phyloP scores from a whole-genome alignment of 2,113 vertebrate genomes.

The Coreoperca whiteheadi region DNA sequence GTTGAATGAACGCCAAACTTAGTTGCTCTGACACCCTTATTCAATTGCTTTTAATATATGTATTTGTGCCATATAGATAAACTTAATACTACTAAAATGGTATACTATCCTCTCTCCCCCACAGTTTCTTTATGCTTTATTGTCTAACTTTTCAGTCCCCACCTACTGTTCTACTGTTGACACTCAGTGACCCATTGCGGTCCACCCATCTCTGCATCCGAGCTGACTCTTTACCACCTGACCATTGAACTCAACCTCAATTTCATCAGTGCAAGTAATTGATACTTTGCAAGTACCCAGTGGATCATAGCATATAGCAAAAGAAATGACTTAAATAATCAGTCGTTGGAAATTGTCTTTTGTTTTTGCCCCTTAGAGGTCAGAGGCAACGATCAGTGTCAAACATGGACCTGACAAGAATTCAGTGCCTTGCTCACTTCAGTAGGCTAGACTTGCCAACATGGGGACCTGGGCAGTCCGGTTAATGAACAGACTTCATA shows the following conservation, averaged over 20 bases:
- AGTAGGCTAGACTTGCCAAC: background rate
- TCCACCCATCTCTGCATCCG: slow-evolving; percentile 20
- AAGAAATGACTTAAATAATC: slow-evolving; percentile 12
- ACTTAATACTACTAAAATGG: background rate
- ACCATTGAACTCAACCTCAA: slow-evolving; percentile 26
- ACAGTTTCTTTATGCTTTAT: background rate
- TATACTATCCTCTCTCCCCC: background rate
- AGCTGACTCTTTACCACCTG: slow-evolving; percentile 20
- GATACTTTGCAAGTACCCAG: slow-evolving; percentile 30
- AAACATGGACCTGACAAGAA: background rate
- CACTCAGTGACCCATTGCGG: slow-evolving; percentile 33
- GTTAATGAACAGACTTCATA: background rate
- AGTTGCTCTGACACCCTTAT: background rate
- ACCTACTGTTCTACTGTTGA: background rate
- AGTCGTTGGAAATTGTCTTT: background rate
- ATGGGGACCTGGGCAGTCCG: background rate
- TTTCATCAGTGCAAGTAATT: slow-evolving; percentile 48
- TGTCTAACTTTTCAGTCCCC: slow-evolving; percentile 9
- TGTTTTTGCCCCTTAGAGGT: background rate
- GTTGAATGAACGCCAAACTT: background rate
- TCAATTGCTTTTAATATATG: background rate
- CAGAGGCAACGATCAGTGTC: slow-evolving; percentile 2
- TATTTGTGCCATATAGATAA: background rate
- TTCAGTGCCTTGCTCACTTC: background rate
- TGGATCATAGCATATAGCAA: slow-evolving; percentile 9